Conservation (phyloP, 2,113 vertebrate species). For the Natator depressus region DNA sequence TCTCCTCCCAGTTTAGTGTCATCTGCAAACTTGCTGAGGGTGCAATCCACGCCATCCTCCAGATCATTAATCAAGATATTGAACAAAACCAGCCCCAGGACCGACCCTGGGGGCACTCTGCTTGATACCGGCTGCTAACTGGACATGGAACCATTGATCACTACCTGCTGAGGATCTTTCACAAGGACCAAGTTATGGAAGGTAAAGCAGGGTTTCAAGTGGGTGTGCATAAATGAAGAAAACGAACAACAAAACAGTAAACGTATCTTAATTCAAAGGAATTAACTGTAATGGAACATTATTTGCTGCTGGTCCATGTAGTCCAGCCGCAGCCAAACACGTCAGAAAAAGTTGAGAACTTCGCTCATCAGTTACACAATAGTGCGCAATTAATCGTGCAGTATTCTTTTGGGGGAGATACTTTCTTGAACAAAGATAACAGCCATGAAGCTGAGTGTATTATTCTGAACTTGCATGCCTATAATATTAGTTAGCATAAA, state of each 20-base stretch:
- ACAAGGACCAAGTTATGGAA: neutral
- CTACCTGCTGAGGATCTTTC: neutral
- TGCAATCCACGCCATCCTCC: too few relatives aligned
- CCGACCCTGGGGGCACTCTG: too few relatives aligned
- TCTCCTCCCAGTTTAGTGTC: too few relatives aligned
- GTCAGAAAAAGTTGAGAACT: neutral
- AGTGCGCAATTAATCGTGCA: neutral
- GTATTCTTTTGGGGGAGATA: neutral
- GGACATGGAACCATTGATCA: too few relatives aligned
- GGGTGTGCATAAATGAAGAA: rapidly evolving
- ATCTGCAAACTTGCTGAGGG: too few relatives aligned
- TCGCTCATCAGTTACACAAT: neutral
- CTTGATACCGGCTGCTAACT: too few relatives aligned
- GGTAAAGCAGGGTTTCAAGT: neutral
- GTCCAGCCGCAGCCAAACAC: neutral
- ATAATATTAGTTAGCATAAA: neutral
- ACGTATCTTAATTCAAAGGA: neutral
- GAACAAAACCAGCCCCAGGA: too few relatives aligned
- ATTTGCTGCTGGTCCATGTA: neutral
- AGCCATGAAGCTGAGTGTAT: neutral
- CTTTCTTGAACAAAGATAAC: neutral
- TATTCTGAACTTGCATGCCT: neutral
- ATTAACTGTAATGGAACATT: neutral
- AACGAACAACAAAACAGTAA: neutral
- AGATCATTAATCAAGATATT: too few relatives aligned